Conservation (phyloP, 2,113 vertebrate genomes). For the Poecile atricapillus region DNA sequence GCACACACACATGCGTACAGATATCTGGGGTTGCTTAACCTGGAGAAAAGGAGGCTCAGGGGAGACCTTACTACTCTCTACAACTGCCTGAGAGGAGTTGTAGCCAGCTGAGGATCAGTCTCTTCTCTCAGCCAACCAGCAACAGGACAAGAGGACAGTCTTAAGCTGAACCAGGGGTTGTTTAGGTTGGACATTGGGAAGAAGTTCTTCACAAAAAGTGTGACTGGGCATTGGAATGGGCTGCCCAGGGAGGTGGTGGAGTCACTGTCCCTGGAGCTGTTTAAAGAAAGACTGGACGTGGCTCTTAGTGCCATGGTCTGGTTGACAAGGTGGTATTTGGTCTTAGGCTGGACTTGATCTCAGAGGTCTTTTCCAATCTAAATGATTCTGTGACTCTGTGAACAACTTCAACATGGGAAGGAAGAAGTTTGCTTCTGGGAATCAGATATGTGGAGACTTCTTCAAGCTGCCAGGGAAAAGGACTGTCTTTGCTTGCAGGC, state of each 20-base stretch:
- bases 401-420: background rate
- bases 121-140: background rate
- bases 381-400: background rate
- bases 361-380: background rate
- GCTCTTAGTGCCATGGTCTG: background rate
- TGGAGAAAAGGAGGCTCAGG: background rate
- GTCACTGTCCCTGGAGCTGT: background rate
- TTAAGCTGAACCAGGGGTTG: background rate
- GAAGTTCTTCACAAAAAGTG: background rate
- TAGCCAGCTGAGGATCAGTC: background rate
- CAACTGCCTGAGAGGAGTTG: background rate
- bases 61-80: background rate
- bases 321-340: background rate
- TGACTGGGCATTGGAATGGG: background rate
- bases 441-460: background rate
- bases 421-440: background rate
- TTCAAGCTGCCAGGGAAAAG: background rate
- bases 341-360: background rate
- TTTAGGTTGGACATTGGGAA: background rate
- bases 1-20: background rate
- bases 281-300: background rate
- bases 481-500: background rate
- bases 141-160: background rate
- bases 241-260: background rate
- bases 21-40: background rate